These are phyloP conservation scores for Nephrocerus scutellatus DNA, from an alignment of 2,888 invertebrate genomes.

Conservation along the genomic window DNA sequence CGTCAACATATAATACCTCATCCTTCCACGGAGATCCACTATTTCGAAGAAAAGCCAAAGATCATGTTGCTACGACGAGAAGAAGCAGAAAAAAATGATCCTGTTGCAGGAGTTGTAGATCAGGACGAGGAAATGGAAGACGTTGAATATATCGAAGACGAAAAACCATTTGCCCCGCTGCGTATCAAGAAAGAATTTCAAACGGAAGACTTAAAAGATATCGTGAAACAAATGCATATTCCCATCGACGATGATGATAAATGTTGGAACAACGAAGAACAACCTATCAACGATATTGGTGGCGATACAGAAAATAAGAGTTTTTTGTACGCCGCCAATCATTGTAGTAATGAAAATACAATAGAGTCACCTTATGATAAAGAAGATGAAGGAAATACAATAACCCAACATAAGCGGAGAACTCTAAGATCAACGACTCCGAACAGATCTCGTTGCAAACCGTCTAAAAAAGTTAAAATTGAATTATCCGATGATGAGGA, in stretches of 20 bases:
- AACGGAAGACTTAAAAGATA: no score
- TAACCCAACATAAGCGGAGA: slow-evolving; percentile 2
- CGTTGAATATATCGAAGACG: slow-evolving; percentile 1
- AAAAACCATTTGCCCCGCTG: neutral
- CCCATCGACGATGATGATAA: no score
- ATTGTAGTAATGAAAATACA: neutral
- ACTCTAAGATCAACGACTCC: slow-evolving; percentile 5
- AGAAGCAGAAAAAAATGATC: slow-evolving; percentile 10
- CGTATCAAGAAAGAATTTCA: slow-evolving; percentile 5
- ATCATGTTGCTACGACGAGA: slow-evolving; percentile 6
- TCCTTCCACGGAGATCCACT: slow-evolving; percentile 28
- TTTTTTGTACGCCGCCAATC: neutral
- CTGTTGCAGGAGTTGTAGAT: slow-evolving; percentile 16
- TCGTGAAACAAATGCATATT: no score
- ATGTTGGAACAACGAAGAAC: no score
- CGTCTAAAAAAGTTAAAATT: neutral
- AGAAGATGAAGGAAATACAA: neutral
- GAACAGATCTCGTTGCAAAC: no score
- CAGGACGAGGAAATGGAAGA: slow-evolving; percentile 16
- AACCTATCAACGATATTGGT: no score
- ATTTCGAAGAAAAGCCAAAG: slow-evolving; percentile 28
- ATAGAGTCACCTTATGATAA: slow-evolving; percentile 2
- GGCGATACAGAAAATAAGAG: slow-evolving; percentile 3
- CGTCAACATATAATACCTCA: no score
- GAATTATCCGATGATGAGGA: neutral